Evolutionary conservation across 2,797 vertebrate genomes (phyloP), one percentile per base, ranked within the genome.

Genomic region (Mustela erminea): DNA sequence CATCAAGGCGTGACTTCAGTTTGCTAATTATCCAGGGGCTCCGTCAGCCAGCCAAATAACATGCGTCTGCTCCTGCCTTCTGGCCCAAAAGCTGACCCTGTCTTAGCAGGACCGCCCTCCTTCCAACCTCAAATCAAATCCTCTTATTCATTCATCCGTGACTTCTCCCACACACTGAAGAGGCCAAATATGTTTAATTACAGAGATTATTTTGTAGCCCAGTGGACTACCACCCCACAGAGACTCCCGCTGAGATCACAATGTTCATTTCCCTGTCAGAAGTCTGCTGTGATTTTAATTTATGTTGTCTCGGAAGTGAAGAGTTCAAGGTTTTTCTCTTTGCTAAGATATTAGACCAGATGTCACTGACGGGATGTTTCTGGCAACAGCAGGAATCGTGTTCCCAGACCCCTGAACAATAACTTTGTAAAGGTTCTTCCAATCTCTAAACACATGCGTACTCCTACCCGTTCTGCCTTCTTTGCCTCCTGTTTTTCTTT

Each of bases 241-340:
- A 62, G 98, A 98, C 98, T 98, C 98, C 77, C 18, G 14, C 96
- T 98, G 98, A 98, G 97, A 96, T 98, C 98, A 98, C 87, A 89
- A 27, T 94, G 98, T 98, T 98, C 97, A 97, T 96, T 98, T 97
- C 94, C 78, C 96, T 97, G 97, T 98, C 98, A 94, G 27, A 98
- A 98, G 81, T 93, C 78, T 77, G 75, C 96, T 97, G 96, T 74
- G 8, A 0, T 93, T 97, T 95, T 94, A 97, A 96, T 94, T 70
- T 89, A 1, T 58, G 88, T 66, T 96, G 95, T 98, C 97, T 98
- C 93, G 87, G 96, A 98, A 87, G 95, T 90, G 70, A 96, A 83
- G 89, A 95, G 1, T 62, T 98, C 97, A 97, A 96, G 91, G 77
- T 97, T 98, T 98, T 97, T 96, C 97, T 96, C 95, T 90, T 88